phyloP scores from a whole-genome alignment of 2,113 vertebrate genomes.

The Equus przewalskii region DNA sequence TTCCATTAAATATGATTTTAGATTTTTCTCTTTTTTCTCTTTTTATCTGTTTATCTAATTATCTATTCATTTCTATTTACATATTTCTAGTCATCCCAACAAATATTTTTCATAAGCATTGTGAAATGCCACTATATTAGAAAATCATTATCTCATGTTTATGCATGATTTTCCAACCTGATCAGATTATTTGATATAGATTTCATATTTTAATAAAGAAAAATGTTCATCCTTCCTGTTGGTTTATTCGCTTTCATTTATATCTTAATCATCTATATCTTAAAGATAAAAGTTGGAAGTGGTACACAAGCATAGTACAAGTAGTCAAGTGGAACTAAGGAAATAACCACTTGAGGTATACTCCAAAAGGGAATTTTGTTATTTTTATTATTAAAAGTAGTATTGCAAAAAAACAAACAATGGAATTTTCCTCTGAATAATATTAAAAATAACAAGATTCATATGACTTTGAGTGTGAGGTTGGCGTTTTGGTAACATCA shows the following conservation, averaged over 20 bases:
- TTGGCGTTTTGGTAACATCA: not conserved
- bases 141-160: not conserved
- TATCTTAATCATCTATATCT: not conserved
- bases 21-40: not conserved
- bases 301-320: not conserved
- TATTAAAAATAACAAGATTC: conserved; percentile 33
- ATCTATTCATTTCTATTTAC: not conserved
- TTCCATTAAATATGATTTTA: not conserved
- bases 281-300: not conserved
- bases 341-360: not conserved
- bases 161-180: not conserved
- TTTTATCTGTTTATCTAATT: not conserved
- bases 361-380: not conserved
- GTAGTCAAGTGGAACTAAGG: not conserved
- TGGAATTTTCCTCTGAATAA: not conserved
- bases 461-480: not conserved
- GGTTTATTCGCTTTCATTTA: not conserved
- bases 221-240: not conserved
- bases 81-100: not conserved
- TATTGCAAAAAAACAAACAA: not conserved
- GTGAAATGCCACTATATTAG: not conserved
- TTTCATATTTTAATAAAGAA: not conserved
- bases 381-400: not conserved
- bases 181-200: not conserved
- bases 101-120: not conserved